Conservation (phyloP, 2,113 vertebrate species). For the Leucosticte australis region DNA sequence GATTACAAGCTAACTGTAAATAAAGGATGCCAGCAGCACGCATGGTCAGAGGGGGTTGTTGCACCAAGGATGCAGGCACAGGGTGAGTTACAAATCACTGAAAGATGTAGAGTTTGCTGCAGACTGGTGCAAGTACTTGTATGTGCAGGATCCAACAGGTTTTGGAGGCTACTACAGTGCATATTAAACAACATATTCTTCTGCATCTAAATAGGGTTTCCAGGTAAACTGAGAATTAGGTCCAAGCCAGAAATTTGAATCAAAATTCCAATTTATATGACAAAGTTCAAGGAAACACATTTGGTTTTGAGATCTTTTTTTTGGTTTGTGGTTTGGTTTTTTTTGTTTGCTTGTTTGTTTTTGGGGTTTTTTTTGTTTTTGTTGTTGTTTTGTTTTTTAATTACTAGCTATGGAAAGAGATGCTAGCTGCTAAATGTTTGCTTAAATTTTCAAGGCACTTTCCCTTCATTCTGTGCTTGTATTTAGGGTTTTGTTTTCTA, state of each 20-base stretch:
- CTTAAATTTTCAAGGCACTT: neutral
- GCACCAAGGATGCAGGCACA: neutral
- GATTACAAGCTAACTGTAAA: neutral
- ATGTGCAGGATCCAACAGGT: neutral
- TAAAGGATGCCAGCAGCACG: neutral
- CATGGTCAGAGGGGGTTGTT: rapidly evolving
- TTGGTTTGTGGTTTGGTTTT: no score
- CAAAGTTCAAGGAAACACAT: neutral
- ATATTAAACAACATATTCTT: neutral
- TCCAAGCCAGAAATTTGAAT: neutral
- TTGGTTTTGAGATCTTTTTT: neutral
- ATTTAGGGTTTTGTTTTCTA: neutral
- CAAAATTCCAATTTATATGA: neutral
- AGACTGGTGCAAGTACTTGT: neutral
- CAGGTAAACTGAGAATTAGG: neutral
- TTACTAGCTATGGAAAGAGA: neutral
- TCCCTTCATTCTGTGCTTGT: neutral
- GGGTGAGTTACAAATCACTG: rapidly evolving
- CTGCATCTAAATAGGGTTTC: neutral
- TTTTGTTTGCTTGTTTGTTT: no score
- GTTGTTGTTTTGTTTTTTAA: neutral
- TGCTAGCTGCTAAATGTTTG: neutral
- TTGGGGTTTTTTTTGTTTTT: no score
- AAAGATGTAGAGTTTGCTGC: neutral
- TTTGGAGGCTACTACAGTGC: neutral